A percentile compares a stretch with the other conserved stretches of the same genome.
Evolutionary conservation across 2,113 vertebrate species (phyloP).

Genomic region (Tenrec ecaudatus): DNA sequence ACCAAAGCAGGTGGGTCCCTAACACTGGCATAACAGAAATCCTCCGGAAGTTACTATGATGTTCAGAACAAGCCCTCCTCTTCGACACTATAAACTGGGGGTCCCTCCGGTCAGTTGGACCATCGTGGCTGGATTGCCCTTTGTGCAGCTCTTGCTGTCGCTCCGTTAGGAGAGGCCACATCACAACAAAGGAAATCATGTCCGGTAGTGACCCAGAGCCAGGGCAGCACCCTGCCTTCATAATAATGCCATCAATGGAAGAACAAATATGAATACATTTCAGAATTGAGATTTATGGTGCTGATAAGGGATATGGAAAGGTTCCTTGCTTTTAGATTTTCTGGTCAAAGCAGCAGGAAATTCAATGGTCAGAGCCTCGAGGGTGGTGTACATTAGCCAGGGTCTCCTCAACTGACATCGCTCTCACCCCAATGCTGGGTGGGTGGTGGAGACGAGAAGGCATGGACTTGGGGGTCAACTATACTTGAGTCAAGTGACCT

Average conservation of each 20-base stretch:
- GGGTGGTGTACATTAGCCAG: neutral
- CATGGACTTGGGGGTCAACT: neutral
- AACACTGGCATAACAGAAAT: neutral
- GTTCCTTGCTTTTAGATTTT: neutral
- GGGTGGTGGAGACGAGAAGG: neutral
- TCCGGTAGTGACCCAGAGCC: neutral
- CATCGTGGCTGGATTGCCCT: too few relatives aligned
- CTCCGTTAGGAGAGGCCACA: neutral
- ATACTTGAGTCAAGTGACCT: neutral
- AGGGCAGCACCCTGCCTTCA: neutral
- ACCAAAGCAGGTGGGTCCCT: neutral
- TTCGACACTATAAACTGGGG: neutral
- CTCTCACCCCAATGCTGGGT: neutral
- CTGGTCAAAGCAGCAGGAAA: neutral
- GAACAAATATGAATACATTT: slow-evolving; percentile 48
- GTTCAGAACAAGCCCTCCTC: neutral
- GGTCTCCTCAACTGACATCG: accelerated
- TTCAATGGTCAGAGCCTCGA: neutral
- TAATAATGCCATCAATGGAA: neutral
- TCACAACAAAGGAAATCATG: neutral
- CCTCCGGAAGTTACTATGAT: neutral
- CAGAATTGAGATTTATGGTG: slow-evolving; percentile 33
- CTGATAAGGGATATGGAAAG: neutral
- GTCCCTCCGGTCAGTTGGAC: neutral
- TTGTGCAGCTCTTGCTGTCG: neutral